These are phyloP conservation scores for Pteronura brasiliensis DNA, from an alignment of 2,113 vertebrate species.

Conservation along the genomic window DNA sequence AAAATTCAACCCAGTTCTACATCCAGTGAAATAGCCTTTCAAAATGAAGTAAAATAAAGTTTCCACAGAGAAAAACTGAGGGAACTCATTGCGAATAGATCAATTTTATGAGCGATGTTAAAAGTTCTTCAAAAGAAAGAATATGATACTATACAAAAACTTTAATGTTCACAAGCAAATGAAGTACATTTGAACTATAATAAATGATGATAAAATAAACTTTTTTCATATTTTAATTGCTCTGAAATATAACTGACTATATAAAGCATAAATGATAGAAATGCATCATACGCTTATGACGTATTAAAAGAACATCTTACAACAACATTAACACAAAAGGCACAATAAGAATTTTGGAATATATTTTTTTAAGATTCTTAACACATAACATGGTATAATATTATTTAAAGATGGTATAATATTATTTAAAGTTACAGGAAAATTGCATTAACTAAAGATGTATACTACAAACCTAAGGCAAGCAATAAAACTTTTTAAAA, in stretches of 20 bases:
- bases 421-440: not conserved
- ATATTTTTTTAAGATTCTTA: not conserved
- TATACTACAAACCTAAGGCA: not conserved
- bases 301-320: not conserved
- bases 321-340: not conserved
- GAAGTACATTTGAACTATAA: not conserved
- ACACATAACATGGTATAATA: not conserved
- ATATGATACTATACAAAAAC: not conserved
- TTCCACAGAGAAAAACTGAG: not conserved
- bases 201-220: not conserved
- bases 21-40: not conserved
- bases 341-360: not conserved
- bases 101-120: not conserved
- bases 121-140: not conserved
- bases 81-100: not conserved
- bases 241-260: not conserved
- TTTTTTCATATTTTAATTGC: not conserved
- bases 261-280: not conserved
- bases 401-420: not conserved
- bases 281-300: not conserved
- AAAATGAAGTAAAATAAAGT: not conserved
- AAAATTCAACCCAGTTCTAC: not conserved
- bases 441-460: not conserved
- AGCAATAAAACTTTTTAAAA: not conserved
- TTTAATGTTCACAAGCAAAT: not conserved